Conservation (phyloP, 2,113 vertebrate species). For the Manacus vitellinus region DNA sequence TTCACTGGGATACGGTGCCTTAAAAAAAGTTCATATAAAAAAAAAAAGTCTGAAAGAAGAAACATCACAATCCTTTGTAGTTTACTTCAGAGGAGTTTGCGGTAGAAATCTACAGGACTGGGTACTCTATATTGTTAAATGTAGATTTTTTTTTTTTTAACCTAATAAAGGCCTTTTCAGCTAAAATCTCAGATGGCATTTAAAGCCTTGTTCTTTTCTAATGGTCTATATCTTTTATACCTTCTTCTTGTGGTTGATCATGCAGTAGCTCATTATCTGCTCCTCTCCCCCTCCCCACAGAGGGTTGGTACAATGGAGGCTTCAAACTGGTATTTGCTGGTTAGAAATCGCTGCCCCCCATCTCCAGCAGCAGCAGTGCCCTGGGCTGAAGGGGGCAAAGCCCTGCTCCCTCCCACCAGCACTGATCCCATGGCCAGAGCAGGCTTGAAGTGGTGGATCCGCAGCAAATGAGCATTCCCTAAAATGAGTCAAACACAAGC, state of each 20-base stretch:
- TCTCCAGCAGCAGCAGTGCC: not conserved
- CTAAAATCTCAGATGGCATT: conserved; percentile 51
- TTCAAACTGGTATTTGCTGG: conserved; percentile 4
- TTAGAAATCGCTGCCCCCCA: not conserved
- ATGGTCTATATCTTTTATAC: conserved; percentile 23
- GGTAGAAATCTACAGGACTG: conserved; percentile 51
- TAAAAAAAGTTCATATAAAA: conserved; percentile 71
- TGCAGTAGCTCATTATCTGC: conserved; percentile 23
- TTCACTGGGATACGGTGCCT: conserved; percentile 66
- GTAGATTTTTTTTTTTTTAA: conserved; percentile 41
- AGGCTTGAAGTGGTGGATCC: rapidly evolving
- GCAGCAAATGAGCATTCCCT: not conserved
- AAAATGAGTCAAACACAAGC: not conserved
- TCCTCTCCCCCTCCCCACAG: not conserved
- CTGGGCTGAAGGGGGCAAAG: not conserved
- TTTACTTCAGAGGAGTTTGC: conserved; percentile 69
- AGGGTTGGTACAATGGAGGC: not conserved
- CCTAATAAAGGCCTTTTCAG: conserved; percentile 33
- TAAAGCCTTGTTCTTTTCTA: conserved; percentile 57
- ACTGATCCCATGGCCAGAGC: rapidly evolving
- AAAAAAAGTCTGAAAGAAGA: conserved; percentile 67
- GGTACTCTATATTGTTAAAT: conserved; percentile 43
- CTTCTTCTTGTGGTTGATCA: conserved; percentile 20
- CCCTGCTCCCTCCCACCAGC: not conserved
- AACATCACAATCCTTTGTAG: conserved; percentile 76